Evolutionary conservation across 1,140 invertebrate species (phyloP).

Genomic region (Diuraphis noxia): DNA sequence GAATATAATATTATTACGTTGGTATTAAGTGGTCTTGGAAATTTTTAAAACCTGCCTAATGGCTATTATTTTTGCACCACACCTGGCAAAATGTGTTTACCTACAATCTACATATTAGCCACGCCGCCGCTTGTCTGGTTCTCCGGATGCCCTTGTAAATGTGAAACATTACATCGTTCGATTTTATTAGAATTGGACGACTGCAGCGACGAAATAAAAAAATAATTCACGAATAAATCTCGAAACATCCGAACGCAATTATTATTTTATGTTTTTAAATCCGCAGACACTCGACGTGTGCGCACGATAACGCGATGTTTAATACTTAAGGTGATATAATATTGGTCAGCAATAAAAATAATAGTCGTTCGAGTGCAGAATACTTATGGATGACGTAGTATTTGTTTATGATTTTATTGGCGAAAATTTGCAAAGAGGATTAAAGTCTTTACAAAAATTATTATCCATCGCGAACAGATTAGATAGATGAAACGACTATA

Average conservation of each 20-base stretch:
- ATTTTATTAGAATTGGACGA: background rate
- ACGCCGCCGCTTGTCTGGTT: background rate
- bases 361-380: background rate
- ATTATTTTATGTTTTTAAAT: background rate
- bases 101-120: background rate
- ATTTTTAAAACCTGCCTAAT: conserved; percentile 1
- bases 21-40: background rate
- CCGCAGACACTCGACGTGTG: background rate
- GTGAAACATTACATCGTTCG: background rate
- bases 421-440: background rate
- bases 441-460: conserved; percentile 6
- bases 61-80: background rate
- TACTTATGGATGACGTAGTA: background rate
- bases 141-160: background rate
- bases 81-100: background rate
- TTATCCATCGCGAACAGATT: background rate
- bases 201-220: background rate
- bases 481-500: background rate
- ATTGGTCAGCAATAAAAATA: background rate
- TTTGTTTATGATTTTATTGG: conserved; percentile 11
- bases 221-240: background rate
- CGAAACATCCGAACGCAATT: background rate
- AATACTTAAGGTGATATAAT: background rate
- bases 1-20: background rate
- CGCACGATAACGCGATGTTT: background rate